Evolutionary conservation across 1,140 invertebrate genomes (phyloP), one percentile per base, ranked within the genome.

Genomic region (Drosophila asahinai): DNA sequence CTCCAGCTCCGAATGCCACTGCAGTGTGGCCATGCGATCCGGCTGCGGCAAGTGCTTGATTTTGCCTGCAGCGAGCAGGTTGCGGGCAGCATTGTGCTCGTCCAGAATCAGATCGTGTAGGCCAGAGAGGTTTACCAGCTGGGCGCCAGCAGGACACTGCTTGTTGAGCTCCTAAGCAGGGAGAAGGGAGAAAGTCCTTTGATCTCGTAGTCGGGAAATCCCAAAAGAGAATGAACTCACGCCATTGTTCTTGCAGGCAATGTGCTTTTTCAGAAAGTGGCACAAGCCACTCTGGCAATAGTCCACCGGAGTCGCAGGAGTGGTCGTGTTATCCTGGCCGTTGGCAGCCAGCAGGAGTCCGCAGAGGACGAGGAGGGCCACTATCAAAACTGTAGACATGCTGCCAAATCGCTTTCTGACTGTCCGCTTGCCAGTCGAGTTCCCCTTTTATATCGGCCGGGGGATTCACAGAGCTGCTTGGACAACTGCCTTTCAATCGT

Each of bases 401-500:
- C 17, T 64, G 45, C 43, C 33, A 19, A 47, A 43, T 22, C 45
- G 51, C 38, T 59, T 17, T 71, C 49, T 36, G 40, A 79, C 75
- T 79, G 66, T 45, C 45, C 30, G 11, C 38, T 71, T 59, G 52
- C 45, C 66, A 71, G 60, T 66, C 68, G 54, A 62, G 19, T 14
- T 61, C 14, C 57, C 38, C 64, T 78, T 78, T 68, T 89, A 90
- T 90, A 90, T 52, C 43, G 22, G 38, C 42, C 45, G 33, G 14
- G 15, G 15, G 33, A 52, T 33, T 36, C 40, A 9, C 38, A 4
- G 47, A 40, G 55, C 33, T 64, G 51, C 60, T 55, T 25, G 61
- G 68, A 73, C 86, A 89, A 86, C 79, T 89, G 86, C 51, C 81
- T 90, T 90, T 40, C 55, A 58, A 77, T 51, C 74, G 74, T 17